Evolutionary conservation across 2,888 invertebrate species (phyloP).

Genomic region (Tricholauxania praeusta): DNA sequence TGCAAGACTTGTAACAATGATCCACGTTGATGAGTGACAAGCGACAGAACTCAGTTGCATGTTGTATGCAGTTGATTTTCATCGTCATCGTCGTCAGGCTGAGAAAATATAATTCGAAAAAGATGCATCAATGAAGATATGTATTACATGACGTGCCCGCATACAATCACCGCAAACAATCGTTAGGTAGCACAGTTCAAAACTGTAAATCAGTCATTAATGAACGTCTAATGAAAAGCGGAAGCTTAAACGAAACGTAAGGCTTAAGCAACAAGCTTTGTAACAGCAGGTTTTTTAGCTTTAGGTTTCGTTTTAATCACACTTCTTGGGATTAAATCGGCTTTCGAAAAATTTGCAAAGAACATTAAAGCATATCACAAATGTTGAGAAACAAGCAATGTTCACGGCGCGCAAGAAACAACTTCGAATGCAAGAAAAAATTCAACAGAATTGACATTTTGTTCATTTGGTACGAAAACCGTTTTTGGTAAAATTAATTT

Average conservation of each 20-base stretch:
- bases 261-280: constrained; percentile 25
- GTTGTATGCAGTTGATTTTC: no score
- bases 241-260: constrained; percentile 20
- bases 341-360: no score
- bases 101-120: no score
- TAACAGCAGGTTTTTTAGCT: constrained; percentile 16
- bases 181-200: neutral
- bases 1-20: no score
- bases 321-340: neutral
- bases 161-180: constrained; percentile 1
- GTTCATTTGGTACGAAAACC: no score
- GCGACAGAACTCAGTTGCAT: neutral
- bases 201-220: constrained; percentile 13
- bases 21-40: neutral
- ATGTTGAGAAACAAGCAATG: no score
- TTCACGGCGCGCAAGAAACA: no score
- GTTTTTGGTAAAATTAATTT: no score
- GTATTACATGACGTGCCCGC: constrained; percentile 14
- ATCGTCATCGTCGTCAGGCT: no score
- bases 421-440: no score
- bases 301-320: constrained; percentile 27
- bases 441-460: no score
- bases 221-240: constrained; percentile 12
- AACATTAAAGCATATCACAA: no score
- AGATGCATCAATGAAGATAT: neutral